These are phyloP conservation scores for Hippopotamus amphibius DNA, from an alignment of 2,113 vertebrate species.

Conservation along the genomic window DNA sequence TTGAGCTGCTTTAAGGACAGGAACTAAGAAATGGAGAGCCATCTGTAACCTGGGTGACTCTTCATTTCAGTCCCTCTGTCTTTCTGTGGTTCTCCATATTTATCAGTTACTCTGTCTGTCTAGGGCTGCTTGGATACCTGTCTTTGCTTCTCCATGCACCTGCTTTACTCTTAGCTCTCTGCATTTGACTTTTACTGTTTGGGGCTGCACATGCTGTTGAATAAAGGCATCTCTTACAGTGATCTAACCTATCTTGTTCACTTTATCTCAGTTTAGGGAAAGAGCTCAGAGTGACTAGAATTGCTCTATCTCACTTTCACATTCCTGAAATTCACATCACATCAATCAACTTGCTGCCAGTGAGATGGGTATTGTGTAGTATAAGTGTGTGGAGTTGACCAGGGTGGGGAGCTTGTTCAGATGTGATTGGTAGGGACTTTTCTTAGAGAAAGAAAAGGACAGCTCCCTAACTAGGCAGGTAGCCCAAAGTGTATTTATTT, in stretches of 20 bases:
- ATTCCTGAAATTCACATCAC: not conserved
- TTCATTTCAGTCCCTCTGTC: not conserved
- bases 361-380: not conserved
- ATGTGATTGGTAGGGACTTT: not conserved
- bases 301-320: not conserved
- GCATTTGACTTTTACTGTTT: not conserved
- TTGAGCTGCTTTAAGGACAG: not conserved
- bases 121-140: not conserved
- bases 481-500: not conserved
- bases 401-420: not conserved
- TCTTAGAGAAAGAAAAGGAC: not conserved
- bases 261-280: not conserved
- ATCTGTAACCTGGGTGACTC: not conserved
- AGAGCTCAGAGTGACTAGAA: constrained; percentile 28
- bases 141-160: not conserved
- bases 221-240: not conserved
- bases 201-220: not conserved
- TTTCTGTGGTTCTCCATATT: not conserved
- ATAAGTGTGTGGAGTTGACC: not conserved
- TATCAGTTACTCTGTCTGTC: not conserved
- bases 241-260: not conserved
- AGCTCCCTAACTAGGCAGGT: not conserved
- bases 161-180: not conserved
- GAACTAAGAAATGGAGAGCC: constrained; percentile 27
- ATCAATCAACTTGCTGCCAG: not conserved